A percentile compares a stretch with the other conserved stretches of the same genome.
These are phyloP conservation scores for Falcunculus frontatus DNA, from an alignment of 2,113 vertebrate species.

Conservation along the genomic window DNA sequence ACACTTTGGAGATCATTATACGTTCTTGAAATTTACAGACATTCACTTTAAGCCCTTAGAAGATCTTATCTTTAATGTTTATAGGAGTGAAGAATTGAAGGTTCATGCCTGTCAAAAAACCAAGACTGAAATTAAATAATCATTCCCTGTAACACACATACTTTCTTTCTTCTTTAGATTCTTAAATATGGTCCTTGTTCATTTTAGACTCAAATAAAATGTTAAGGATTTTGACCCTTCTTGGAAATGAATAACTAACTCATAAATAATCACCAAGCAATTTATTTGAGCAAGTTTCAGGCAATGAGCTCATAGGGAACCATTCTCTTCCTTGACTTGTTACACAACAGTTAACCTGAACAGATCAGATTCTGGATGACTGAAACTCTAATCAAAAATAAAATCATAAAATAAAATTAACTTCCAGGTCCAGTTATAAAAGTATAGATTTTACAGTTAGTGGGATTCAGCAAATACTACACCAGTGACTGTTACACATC, in stretches of 20 bases:
- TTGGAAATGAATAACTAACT: background rate
- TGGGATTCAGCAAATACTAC: background rate
- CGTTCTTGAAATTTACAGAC: background rate
- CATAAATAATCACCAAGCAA: accelerated
- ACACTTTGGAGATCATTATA: background rate
- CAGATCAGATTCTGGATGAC: background rate
- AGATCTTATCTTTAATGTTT: background rate
- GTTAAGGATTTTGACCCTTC: background rate
- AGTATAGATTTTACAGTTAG: background rate
- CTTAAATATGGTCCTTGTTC: background rate
- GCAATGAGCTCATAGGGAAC: background rate
- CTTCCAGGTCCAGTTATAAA: background rate
- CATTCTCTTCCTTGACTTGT: background rate
- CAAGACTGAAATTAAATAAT: background rate
- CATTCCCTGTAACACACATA: background rate
- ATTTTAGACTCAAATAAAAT: background rate
- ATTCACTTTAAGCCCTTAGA: background rate
- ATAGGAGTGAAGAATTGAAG: background rate
- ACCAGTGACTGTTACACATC: background rate
- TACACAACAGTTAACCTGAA: background rate
- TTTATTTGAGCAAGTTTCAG: background rate
- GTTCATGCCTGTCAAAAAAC: background rate
- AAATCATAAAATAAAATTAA: background rate
- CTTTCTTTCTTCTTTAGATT: background rate
- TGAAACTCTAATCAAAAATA: background rate